A percentile compares a stretch with the other conserved stretches of the same genome.
These are phyloP conservation scores for Sylvilagus floridanus DNA, from an alignment of 2,797 vertebrate genomes.

Conservation along the genomic window DNA sequence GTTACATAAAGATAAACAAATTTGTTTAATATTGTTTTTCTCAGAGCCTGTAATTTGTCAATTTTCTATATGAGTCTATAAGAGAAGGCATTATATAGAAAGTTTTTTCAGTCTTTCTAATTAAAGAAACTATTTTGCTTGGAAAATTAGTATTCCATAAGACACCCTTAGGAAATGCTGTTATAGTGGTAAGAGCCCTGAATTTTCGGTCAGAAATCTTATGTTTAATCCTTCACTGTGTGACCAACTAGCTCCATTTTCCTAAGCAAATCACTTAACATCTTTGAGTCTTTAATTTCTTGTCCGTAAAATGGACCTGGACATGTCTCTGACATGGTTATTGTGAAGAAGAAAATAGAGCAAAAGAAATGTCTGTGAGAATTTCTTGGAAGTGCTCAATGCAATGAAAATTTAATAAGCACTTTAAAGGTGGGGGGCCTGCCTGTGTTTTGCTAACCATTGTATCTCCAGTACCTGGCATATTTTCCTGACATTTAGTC, in stretches of 20 bases:
- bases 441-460: slow-evolving; percentile 1
- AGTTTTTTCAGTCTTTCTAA: background rate
- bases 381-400: slow-evolving; percentile 13
- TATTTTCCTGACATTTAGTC: slow-evolving; percentile 1
- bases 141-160: background rate
- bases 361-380: background rate
- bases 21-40: background rate
- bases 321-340: background rate
- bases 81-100: background rate
- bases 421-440: background rate
- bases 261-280: background rate
- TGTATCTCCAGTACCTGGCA: background rate
- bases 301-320: background rate
- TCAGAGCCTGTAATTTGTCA: slow-evolving; percentile 21
- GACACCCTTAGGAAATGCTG: background rate
- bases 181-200: background rate
- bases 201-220: slow-evolving; percentile 6
- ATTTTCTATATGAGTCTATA: slow-evolving; percentile 3
- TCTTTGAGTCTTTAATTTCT: slow-evolving; percentile 11
- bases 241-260: background rate
- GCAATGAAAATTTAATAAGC: background rate
- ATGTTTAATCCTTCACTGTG: background rate
- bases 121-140: background rate
- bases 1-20: slow-evolving; percentile 30
- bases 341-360: background rate